These are phyloP conservation scores for Sebastes reedi DNA, from an alignment of 2,797 vertebrate species.

Conservation along the genomic window DNA sequence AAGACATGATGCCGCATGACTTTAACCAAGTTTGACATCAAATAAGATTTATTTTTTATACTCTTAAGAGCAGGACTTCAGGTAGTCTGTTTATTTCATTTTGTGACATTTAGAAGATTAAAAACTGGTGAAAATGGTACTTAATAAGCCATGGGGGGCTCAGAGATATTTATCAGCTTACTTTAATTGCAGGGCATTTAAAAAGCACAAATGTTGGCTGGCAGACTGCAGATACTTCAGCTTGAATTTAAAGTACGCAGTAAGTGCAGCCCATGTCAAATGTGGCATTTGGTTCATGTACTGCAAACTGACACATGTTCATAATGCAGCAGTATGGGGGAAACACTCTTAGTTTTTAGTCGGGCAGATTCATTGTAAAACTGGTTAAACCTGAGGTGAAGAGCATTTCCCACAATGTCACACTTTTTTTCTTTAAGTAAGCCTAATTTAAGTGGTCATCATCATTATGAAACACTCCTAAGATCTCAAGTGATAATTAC, in stretches of 20 bases:
- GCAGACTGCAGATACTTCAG: not conserved
- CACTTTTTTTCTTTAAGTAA: not conserved
- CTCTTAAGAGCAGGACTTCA: not conserved
- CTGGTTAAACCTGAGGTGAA: not conserved
- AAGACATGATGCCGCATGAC: not conserved
- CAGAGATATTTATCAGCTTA: not conserved
- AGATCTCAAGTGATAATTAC: not conserved
- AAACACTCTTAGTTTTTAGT: too few relatives aligned
- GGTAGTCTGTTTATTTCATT: not conserved
- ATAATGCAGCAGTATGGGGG: not conserved
- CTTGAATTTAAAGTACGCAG: not conserved
- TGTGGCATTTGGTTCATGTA: not conserved
- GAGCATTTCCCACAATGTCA: not conserved
- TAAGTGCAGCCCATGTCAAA: not conserved
- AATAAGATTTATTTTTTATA: not conserved
- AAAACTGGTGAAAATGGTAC: not conserved
- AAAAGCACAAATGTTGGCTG: not conserved
- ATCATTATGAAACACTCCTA: not conserved
- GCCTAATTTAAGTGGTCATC: not conserved
- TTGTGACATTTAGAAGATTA: not conserved
- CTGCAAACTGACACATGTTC: not conserved
- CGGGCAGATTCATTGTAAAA: not conserved
- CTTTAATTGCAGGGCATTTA: not conserved
- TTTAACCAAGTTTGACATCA: not conserved
- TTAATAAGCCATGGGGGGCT: not conserved